Base-by-base conservation (phyloP, 2,888 invertebrate species). In the Auanema freiburgensis region DNA sequence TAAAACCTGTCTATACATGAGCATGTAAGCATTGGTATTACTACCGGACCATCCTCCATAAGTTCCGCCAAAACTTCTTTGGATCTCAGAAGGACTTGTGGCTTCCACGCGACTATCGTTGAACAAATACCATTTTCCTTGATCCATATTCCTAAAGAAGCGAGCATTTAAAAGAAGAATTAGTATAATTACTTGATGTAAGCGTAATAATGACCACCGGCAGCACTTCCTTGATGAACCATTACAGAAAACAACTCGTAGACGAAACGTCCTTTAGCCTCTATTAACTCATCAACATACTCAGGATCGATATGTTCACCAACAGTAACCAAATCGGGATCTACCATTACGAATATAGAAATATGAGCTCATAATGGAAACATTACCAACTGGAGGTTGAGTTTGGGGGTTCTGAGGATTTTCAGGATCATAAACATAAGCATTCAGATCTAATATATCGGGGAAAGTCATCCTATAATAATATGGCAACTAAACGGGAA, bases 171-270 rank as follows among this genome's bases (percentile, higher is more conserved):
- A 11, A 53, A 11, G 51, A 25, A 33, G 33, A 66, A 88, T 8
- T 33, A 33, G 33, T 33, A 33, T 3, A 8, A 91, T 82, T 73
- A 87, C 87, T 91, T 92, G 66, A 93, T 91, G 81, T 92, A 92
- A 1, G 92, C 92, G 84, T 91, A 93, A 84, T 93, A 93, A 85
- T 93, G 93, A 1, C 93, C 93, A 24, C 92, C 92, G 18, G 90
- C 90, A 0, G 92, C 92, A 84, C 91, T 92, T 12, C 93, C 93
- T 24, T 91, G 91, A 85, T 93, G 93, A 63, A 93, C 91, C 91
- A 93, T 92, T 71, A 93, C 91, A 18, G 92, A 91, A 84, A 92
- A 93, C 42, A 93, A 85, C 84, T 93, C 92, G 84, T 93, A 93
- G 52, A 89, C 85, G 84, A 90, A 91, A 65, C 42, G 42, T 3